These are phyloP conservation scores for Enteromius unitaeniatus DNA, from an alignment of 2,797 vertebrate genomes.

Conservation along the genomic window DNA sequence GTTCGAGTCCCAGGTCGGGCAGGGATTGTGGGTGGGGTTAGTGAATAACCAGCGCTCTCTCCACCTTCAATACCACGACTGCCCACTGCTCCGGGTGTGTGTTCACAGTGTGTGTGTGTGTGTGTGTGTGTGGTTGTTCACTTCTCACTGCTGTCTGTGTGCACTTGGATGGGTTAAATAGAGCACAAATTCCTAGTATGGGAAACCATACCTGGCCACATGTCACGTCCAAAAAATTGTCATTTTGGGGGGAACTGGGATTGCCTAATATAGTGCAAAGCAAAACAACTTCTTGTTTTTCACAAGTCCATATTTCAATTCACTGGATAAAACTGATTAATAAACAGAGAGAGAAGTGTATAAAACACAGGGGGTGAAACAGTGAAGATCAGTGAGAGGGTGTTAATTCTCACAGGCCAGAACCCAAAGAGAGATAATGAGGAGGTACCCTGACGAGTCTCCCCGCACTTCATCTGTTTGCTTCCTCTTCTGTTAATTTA, in stretches of 20 bases:
- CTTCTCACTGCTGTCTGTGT: no score
- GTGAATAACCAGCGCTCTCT: no score
- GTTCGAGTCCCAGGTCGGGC: no score
- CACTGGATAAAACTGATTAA: constrained; percentile 16
- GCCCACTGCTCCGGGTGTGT: no score
- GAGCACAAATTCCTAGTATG: no score
- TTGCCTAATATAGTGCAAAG: neutral
- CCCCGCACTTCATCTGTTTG: constrained; percentile 41
- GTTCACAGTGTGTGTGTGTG: no score
- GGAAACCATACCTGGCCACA: no score
- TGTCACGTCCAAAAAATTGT: neutral
- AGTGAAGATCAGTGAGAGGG: constrained; percentile 35
- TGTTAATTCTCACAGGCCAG: constrained; percentile 27
- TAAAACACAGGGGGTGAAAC: constrained; percentile 24
- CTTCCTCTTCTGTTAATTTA: constrained; percentile 59
- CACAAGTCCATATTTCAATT: neutral
- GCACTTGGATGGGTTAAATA: no score
- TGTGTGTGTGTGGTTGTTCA: no score
- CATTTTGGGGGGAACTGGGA: neutral
- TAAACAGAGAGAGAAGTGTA: constrained; percentile 16
- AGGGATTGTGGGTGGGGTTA: no score
- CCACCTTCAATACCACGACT: no score
- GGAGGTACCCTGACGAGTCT: constrained; percentile 43
- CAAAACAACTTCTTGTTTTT: neutral
- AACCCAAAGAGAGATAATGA: constrained; percentile 49